These are phyloP conservation scores for Caerostris extrusa DNA, from an alignment of 1,140 invertebrate genomes.

Conservation along the genomic window DNA sequence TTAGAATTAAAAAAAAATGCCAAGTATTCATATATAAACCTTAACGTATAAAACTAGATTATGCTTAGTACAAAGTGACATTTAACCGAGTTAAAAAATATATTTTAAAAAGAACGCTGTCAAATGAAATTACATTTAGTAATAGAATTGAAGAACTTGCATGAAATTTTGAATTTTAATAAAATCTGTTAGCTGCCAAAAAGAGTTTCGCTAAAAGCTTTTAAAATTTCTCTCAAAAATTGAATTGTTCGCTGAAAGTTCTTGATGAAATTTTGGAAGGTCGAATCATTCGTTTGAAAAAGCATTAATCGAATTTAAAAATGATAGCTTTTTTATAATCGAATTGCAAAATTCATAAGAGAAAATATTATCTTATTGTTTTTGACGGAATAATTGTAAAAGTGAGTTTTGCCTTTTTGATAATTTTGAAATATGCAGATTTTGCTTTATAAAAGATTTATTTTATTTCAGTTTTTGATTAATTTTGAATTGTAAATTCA, in stretches of 20 bases:
- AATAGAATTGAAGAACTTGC: neutral
- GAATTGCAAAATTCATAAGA: no score
- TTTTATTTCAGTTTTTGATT: no score
- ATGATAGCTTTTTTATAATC: no score
- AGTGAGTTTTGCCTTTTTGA: no score
- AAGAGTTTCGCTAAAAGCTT: neutral
- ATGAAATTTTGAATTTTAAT: neutral
- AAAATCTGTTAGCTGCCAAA: neutral
- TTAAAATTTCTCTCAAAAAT: neutral
- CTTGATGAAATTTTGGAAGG: neutral
- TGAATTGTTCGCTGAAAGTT: neutral
- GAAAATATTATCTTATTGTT: no score
- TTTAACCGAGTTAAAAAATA: constrained; percentile 6
- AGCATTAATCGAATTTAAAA: no score
- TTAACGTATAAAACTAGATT: neutral
- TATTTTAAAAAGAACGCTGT: neutral
- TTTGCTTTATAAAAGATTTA: no score
- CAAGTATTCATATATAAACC: no score
- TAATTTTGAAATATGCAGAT: no score
- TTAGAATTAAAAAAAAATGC: no score
- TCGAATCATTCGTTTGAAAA: neutral
- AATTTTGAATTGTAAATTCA: no score
- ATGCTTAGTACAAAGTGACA: neutral
- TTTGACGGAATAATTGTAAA: no score
- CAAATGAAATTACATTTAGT: constrained; percentile 12